Base-by-base conservation (phyloP, 2,113 vertebrate species). In the Ondatra zibethicus region DNA sequence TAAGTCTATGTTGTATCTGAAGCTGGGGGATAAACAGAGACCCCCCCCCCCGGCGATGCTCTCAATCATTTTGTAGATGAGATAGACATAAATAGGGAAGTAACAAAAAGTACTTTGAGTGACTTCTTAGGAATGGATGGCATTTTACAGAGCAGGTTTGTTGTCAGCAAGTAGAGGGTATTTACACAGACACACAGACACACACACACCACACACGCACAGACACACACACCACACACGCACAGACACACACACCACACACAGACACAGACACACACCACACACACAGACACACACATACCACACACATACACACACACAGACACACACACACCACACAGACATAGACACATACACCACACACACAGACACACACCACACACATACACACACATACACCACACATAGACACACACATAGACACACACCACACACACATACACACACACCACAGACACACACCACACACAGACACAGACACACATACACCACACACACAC, bases 21-120 rank as follows among this genome's bases (percentile, higher is more conserved):
- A 75, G n/a, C 11, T 65, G 36, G 52, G 10, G 10, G 27, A 50
- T 45, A 92, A 81, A 88, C 39, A 61, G 55, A 89, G 52, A 31
- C 27, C 39, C 1, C 23, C 11, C 33, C 13, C 58, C 61, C 87
- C 65, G 42, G 5, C 89, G 70, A 76, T 31, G 36, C 21, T 72
- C 68, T 91, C 42, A 87, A 3, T 91, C 88, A 66, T 91, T 75
- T 89, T 94, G 80, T 50, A 80, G 75, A 92, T 19, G 16, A 65
- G 70, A 42, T 89, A 50, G 42, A 61, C 72, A 81, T 88, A 81
- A 92, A 29, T 31, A 91, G 55, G 89, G 93, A 87, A 73, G 76
- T 47, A 89, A 52, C 47, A 68, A 72, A 73, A 93, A 70, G 33
- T 1, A n/a, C 66, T 13, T 42, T 88, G 58, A 87, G 25, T 58